These are phyloP conservation scores for Gandaritis pyraliata DNA, from an alignment of 2,888 invertebrate genomes.

Conservation along the genomic window DNA sequence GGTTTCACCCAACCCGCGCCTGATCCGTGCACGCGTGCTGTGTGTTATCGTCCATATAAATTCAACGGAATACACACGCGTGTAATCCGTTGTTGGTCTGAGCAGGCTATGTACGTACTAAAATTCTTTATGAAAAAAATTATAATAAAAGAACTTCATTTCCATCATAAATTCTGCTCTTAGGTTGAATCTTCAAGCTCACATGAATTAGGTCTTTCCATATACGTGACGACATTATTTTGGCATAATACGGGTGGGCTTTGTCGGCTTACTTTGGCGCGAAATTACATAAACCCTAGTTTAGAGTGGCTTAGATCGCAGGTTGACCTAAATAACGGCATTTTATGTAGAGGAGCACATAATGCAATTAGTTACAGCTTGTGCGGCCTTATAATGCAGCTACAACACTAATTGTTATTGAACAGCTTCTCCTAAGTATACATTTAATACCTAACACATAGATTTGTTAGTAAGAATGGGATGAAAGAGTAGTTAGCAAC, in stretches of 20 bases:
- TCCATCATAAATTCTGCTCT: slow-evolving; percentile 3
- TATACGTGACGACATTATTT: slow-evolving; percentile 23
- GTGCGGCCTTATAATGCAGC: neutral
- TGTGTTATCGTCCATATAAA: no score
- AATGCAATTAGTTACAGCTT: slow-evolving; percentile 11
- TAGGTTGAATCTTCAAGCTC: slow-evolving; percentile 7
- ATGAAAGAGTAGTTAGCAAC: no score
- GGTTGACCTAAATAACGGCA: slow-evolving; percentile 3
- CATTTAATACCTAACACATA: neutral
- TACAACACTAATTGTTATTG: neutral
- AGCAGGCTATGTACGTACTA: neutral
- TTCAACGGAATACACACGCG: no score
- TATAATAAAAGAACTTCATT: slow-evolving; percentile 7
- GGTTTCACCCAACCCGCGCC: no score
- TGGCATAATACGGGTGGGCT: slow-evolving; percentile 20
- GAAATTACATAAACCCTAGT: slow-evolving; percentile 19
- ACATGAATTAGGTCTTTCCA: slow-evolving; percentile 16
- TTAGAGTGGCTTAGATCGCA: slow-evolving; percentile 6
- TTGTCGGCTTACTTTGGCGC: slow-evolving; percentile 17
- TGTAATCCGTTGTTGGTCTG: no score
- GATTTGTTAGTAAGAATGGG: neutral
- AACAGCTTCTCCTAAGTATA: neutral
- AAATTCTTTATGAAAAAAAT: neutral
- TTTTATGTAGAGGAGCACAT: slow-evolving; percentile 13
- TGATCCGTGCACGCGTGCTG: no score